Conservation (phyloP, 2,113 vertebrate species). For the Macroglossus sobrinus region DNA sequence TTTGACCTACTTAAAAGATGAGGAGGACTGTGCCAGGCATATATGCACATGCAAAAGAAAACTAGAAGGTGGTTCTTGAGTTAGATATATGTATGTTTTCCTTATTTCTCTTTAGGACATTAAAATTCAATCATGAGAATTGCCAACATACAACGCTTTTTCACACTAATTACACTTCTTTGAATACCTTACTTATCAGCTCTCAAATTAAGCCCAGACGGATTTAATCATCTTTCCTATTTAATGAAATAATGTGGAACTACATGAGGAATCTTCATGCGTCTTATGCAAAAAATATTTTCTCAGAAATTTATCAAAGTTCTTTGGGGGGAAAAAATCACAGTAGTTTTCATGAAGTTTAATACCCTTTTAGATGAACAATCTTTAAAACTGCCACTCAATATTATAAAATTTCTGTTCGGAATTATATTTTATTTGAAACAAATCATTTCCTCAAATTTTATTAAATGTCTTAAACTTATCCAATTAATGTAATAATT, state of each 20-base stretch:
- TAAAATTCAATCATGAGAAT: conserved; percentile 29
- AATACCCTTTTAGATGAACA: not conserved
- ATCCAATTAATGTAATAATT: conserved; percentile 7
- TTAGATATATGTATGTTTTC: not conserved
- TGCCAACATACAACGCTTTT: conserved; percentile 42
- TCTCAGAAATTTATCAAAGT: not conserved
- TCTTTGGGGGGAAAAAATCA: not conserved
- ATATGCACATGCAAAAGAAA: not conserved
- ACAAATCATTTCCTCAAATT: conserved; percentile 42
- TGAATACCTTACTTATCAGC: conserved; percentile 46
- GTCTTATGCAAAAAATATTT: conserved; percentile 27
- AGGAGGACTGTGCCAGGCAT: not conserved
- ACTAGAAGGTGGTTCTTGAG: not conserved
- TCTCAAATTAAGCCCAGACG: conserved; percentile 24
- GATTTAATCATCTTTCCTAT: conserved; percentile 34
- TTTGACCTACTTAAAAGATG: conserved; percentile 9
- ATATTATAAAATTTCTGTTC: conserved; percentile 30
- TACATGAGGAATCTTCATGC: not conserved
- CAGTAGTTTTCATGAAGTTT: conserved; percentile 5
- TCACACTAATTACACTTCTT: conserved; percentile 29
- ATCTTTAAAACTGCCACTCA: conserved; percentile 3
- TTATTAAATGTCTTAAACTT: conserved; percentile 38
- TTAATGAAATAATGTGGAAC: conserved; percentile 45
- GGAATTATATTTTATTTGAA: conserved; percentile 39
- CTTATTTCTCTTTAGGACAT: conserved; percentile 34